phyloP scores from a whole-genome alignment of 2,888 invertebrate species.

The Melieria crassipennis region DNA sequence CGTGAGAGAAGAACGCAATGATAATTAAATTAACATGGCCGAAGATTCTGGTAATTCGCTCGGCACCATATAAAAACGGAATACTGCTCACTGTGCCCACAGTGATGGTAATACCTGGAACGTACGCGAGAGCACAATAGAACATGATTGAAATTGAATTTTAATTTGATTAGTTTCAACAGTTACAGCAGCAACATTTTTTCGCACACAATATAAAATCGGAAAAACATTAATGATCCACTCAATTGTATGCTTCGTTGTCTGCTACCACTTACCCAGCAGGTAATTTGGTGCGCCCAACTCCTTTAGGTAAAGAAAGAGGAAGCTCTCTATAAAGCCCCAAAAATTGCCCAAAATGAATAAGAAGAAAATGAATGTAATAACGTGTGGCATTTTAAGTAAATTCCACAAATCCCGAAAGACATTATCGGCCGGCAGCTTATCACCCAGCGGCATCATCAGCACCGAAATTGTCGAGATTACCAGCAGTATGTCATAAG shows the following conservation, averaged over 20 bases:
- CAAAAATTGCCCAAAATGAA: conserved; percentile 86
- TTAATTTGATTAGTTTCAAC: conserved; percentile 4
- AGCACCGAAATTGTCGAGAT: conserved; percentile 79
- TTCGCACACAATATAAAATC: not conserved
- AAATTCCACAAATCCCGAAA: conserved; percentile 79
- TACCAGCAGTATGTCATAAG: conserved; percentile 76
- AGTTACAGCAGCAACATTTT: not conserved
- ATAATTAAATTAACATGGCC: conserved; percentile 87
- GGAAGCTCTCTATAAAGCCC: conserved; percentile 89
- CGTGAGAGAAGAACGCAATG: conserved; percentile 85
- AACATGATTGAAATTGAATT: conserved; percentile 12
- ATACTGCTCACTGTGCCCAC: conserved; percentile 85
- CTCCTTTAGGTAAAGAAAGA: conserved; percentile 87
- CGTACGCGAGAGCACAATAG: conserved; percentile 3
- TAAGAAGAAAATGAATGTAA: conserved; percentile 82
- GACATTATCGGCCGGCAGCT: conserved; percentile 81
- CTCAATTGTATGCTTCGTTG: not conserved
- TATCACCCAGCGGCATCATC: conserved; percentile 81
- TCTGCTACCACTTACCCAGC: conserved; percentile 70
- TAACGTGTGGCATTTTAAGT: conserved; percentile 81
- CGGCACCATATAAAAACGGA: conserved; percentile 86
- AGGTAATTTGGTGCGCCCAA: conserved; percentile 84
- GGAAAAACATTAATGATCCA: no score
- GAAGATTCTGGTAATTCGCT: conserved; percentile 81
- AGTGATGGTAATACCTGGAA: conserved; percentile 80